These are phyloP conservation scores for Macrosiphum euphorbiae DNA, from an alignment of 2,888 invertebrate species.

Conservation along the genomic window DNA sequence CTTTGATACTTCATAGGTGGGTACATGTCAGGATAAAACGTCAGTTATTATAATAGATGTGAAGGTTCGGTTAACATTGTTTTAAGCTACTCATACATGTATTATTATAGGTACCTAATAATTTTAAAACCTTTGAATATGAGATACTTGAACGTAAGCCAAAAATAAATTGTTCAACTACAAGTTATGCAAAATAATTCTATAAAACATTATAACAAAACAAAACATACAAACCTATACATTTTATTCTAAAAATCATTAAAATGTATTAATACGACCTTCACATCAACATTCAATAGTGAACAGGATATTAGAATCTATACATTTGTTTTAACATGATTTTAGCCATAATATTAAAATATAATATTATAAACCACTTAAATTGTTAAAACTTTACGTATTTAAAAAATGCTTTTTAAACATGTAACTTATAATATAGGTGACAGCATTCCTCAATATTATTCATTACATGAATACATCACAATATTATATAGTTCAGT, in stretches of 20 bases:
- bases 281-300: not conserved
- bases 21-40: not conserved
- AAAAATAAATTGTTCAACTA: not conserved
- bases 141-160: not conserved
- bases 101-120: not conserved
- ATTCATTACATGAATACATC: not conserved
- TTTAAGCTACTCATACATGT: not conserved
- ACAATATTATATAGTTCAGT: not conserved
- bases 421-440: not conserved
- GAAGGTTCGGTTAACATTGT: not conserved
- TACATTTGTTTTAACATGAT: not conserved
- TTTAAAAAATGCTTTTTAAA: not conserved
- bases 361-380: not conserved
- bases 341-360: not conserved
- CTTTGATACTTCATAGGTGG: not conserved
- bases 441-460: not conserved
- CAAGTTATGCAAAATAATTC: constrained; percentile 24
- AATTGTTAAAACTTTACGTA: not conserved
- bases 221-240: not conserved
- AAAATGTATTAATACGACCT: not conserved
- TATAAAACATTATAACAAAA: not conserved
- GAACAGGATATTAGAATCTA: not conserved
- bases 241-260: not conserved
- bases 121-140: not conserved
- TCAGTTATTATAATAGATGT: not conserved